Base-by-base conservation (phyloP, 2,113 vertebrate genomes). In the Polypterus senegalus region DNA sequence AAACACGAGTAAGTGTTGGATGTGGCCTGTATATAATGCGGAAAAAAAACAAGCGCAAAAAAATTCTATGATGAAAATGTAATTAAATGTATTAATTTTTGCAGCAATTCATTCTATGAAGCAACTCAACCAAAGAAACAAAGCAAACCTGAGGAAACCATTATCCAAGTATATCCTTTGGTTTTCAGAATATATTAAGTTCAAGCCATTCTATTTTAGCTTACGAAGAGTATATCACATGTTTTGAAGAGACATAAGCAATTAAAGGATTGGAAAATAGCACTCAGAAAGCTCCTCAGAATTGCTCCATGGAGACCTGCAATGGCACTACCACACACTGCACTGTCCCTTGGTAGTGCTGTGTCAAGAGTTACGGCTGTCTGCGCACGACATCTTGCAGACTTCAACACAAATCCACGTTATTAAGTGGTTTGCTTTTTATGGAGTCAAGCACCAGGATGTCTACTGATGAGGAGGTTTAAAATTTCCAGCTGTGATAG, bases 181-280 rank as follows among this genome's bases (percentile, higher is more conserved):
- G 71, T 79, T 73, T 73, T 74, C 63, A 74, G 75, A 83, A 79
- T 72, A 73, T 54, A 83, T 83, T 80, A 84, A 74, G 68, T 81
- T 76, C 70, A 73, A 79, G 60, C 56, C 59, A 68, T 66, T 64
- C 80, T 76, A 76, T 84, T 88, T 87, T 77, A 85, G 80, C 63
- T 67, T 77, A 65, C 54, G 51, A 78, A 61, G 57, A 74, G 75
- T 71, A 73, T 68, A 79, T 79, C 77, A 81, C 76, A 71, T 83
- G 66, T 66, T 79, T 78, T 67, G 61, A 73, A 73, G 76, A 82
- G 77, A 81, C 76, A 74, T 64, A 82, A 77, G 77, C 81, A 93
- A 93, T 92, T 92, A 91, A 74, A 82, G 69, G 71, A 74, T 53
- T 75, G 73, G 81, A 88, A 87, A 88, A 83, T 76, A 83, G 77